These are phyloP conservation scores for Nomada fucata DNA, from an alignment of 2,888 invertebrate genomes.

Conservation along the genomic window DNA sequence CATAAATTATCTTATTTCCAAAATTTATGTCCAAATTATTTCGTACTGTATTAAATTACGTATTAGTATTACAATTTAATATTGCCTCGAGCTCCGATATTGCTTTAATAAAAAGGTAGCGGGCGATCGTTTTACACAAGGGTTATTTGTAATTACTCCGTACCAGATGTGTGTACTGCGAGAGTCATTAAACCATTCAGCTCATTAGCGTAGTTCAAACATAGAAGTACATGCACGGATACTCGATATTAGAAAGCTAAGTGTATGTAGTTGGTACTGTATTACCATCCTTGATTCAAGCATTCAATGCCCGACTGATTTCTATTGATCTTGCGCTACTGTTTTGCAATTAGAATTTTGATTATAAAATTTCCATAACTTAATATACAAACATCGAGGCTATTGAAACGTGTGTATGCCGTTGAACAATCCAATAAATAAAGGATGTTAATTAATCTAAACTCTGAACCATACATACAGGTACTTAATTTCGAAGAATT, in stretches of 20 bases:
- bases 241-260: conserved; percentile 9
- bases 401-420: too few species aligned
- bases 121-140: background rate
- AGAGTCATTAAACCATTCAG: background rate
- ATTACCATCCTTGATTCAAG: background rate
- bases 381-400: background rate
- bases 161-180: background rate
- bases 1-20: too few species aligned
- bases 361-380: background rate
- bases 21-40: background rate
- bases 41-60: background rate
- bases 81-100: too few species aligned
- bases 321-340: background rate
- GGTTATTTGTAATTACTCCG: background rate
- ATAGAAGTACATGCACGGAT: background rate
- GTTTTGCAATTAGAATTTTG: background rate
- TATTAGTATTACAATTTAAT: too few species aligned
- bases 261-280: background rate
- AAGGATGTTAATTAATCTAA: too few species aligned
- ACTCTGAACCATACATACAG: too few species aligned
- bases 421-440: too few species aligned
- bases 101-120: background rate
- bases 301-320: background rate
- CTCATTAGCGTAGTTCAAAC: conserved; percentile 1
- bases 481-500: too few species aligned